Conservation (phyloP, 2,888 invertebrate genomes). For the Eurytoma adleriae region DNA sequence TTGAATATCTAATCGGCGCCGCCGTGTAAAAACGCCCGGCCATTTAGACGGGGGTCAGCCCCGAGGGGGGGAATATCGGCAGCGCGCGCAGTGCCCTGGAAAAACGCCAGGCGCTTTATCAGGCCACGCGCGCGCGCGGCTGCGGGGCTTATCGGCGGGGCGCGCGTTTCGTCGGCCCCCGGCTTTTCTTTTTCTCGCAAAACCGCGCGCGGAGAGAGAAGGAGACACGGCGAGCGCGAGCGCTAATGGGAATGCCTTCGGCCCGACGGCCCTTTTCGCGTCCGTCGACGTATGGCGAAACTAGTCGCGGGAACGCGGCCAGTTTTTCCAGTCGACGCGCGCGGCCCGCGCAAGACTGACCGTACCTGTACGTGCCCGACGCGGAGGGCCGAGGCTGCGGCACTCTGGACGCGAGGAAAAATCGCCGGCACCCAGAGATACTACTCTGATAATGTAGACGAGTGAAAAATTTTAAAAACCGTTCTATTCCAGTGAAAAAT, state of each 20-base stretch:
- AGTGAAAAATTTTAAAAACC: too few relatives aligned
- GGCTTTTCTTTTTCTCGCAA: not conserved
- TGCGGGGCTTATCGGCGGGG: too few relatives aligned
- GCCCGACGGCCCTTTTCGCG: not conserved
- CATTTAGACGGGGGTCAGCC: not conserved
- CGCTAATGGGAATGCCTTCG: not conserved
- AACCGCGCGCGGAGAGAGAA: too few relatives aligned
- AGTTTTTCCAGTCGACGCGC: constrained; percentile 34
- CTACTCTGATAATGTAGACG: too few relatives aligned
- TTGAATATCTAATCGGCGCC: not conserved
- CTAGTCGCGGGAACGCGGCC: constrained; percentile 20
- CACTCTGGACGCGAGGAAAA: too few relatives aligned
- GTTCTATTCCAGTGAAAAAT: too few relatives aligned
- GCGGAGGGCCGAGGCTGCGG: not conserved
- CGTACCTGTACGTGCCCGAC: not conserved
- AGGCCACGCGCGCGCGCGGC: too few relatives aligned
- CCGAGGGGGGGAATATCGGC: too few relatives aligned
- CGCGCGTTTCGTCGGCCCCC: not conserved
- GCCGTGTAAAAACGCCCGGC: not conserved
- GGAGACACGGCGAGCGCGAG: not conserved
- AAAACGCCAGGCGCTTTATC: too few relatives aligned
- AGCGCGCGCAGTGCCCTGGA: too few relatives aligned
- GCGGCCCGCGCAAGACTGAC: not conserved
- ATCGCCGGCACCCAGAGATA: too few relatives aligned
- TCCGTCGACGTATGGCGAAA: constrained; percentile 4